A percentile compares a stretch with the other conserved stretches of the same genome.
These are phyloP conservation scores for Percopsis omiscomaycus DNA, from an alignment of 2,797 vertebrate species.

Conservation along the genomic window DNA sequence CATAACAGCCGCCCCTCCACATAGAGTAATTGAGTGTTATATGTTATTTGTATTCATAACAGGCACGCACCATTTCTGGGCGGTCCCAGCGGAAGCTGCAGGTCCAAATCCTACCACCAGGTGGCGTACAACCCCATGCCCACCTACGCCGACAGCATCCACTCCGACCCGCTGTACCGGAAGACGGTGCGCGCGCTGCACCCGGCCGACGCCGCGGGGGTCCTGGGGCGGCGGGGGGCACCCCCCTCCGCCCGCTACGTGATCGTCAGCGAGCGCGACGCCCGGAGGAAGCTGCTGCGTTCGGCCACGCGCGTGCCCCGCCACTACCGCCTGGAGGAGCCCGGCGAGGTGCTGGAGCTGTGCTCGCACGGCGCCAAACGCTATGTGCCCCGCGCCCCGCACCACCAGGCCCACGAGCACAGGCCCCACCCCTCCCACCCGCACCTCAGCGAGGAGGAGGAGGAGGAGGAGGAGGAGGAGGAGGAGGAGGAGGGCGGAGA, in stretches of 20 bases:
- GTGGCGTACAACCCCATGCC: constrained; percentile 64
- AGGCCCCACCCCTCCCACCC: constrained; percentile 69
- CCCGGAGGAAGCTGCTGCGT: constrained; percentile 77
- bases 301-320: constrained; percentile 79
- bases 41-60: constrained; percentile 36
- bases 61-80: constrained; percentile 75
- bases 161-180: constrained; percentile 85
- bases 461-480: constrained; percentile 77
- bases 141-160: constrained; percentile 68
- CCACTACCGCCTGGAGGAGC: constrained; percentile 79
- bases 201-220: constrained; percentile 46
- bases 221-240: constrained; percentile 69
- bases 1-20: background rate
- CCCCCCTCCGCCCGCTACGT: constrained; percentile 79
- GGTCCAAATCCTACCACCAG: constrained; percentile 77
- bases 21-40: constrained; percentile 10
- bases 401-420: constrained; percentile 53
- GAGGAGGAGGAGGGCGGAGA: constrained; percentile 45
- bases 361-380: constrained; percentile 78
- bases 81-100: constrained; percentile 72
- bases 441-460: constrained; percentile 82
- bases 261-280: constrained; percentile 83
- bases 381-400: constrained; percentile 63
- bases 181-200: constrained; percentile 74
- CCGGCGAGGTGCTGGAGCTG: constrained; percentile 77